Evolutionary conservation across 2,797 vertebrate genomes (phyloP), one percentile per base, ranked within the genome.

Genomic region (Dendrocincla tyrannina): DNA sequence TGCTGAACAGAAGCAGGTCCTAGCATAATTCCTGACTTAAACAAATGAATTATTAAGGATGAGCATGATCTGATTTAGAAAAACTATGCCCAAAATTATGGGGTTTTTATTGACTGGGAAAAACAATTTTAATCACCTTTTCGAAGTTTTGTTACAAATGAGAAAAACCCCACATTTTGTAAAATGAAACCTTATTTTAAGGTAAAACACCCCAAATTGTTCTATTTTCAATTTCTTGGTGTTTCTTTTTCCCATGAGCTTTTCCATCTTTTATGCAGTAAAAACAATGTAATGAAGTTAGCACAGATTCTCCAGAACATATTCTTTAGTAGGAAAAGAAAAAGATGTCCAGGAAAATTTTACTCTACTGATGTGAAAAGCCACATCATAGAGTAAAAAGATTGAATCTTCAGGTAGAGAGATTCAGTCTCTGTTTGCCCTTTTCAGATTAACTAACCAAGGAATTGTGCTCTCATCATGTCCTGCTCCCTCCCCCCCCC

Each of bases 161-260:
- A 64, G 70, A 55, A 62, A 74, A 76, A 3, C 0, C 0, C 6
- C 20, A 1, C 35, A 41, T 55, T 73, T 85, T 84, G 18, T 3
- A 50, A 68, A 60, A 75, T 8, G 5, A 76, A 76, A 41, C 3
- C 10, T 73, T 60, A 11, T 81, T 80, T 86, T 74, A 55, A 72
- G 20, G 13, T 60, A 59, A 66, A 67, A 11, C 5, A 0, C 1
- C 11, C 1, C 9, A 25, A n/a, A 3, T 52, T 60, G 1, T 39
- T 66, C 33, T 47, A 52, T 69, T 78, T 75, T 86, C 24, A 41
- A 2, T 41, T 41, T 39, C 33, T 84, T 77, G 17, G 32, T 46
- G 70, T 75, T 52, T 14, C 7, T 47, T 87, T 53, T 75, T 83
- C 18, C 22, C 41, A 39, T 17, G 74, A 75, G 1, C 5, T 73